A percentile compares a stretch with the other conserved stretches of the same genome.
Conservation (phyloP, 2,113 vertebrate species). For the Gallinago media region DNA sequence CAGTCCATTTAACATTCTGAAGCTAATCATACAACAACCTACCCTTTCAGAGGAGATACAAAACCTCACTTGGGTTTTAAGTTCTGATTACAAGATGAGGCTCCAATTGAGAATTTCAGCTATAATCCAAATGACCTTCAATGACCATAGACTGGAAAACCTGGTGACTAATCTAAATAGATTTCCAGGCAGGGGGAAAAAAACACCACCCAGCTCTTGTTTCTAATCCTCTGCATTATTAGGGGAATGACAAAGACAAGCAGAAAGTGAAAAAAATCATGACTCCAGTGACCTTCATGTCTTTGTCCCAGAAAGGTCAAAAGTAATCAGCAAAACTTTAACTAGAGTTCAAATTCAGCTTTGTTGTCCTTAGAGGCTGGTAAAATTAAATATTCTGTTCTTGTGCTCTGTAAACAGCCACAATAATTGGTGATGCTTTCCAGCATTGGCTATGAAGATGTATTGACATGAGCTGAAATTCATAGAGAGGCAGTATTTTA, state of each 20-base stretch:
- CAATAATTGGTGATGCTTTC: conserved; percentile 33
- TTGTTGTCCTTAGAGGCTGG: conserved; percentile 12
- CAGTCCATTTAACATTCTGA: conserved; percentile 77
- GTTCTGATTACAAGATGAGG: conserved; percentile 75
- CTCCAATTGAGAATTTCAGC: conserved; percentile 76
- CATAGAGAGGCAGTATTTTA: background rate
- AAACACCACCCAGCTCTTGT: conserved; percentile 41
- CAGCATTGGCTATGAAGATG: background rate
- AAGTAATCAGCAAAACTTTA: conserved; percentile 76
- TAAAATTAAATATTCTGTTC: conserved; percentile 63
- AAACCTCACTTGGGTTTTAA: conserved; percentile 70
- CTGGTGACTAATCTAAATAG: conserved; percentile 75
- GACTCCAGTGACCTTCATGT: conserved; percentile 65
- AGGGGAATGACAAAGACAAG: conserved; percentile 63
- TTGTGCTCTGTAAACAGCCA: conserved; percentile 31
- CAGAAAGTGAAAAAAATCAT: conserved; percentile 63
- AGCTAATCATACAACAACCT: conserved; percentile 77
- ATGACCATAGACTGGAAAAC: conserved; percentile 65
- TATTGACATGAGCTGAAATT: conserved; percentile 17
- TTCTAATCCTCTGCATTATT: conserved; percentile 64
- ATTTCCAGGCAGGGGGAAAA: conserved; percentile 62
- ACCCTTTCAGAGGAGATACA: conserved; percentile 68
- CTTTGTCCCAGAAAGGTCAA: conserved; percentile 62
- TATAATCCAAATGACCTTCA: conserved; percentile 77
- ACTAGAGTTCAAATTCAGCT: conserved; percentile 62